Base-by-base conservation (phyloP, 2,888 invertebrate genomes). In the Tipula helvola region DNA sequence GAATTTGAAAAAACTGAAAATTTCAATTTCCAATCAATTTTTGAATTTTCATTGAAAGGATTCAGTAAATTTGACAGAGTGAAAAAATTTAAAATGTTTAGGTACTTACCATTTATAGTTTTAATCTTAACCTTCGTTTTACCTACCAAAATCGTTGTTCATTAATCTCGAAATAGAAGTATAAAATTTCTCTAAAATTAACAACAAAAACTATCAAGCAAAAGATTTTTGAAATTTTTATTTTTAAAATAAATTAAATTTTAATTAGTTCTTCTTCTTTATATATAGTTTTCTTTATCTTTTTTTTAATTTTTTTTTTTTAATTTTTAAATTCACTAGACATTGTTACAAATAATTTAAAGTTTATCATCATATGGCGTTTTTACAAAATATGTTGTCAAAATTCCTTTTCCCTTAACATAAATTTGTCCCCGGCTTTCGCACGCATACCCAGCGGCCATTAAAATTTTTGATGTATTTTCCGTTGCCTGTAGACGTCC, bases 351-450 rank as follows among this genome's bases (percentile, higher is more conserved):
- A 71, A 71, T 71, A 71, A 71, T 84, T 87, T 91, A 91, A 88
- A 91, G 88, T 90, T 93, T 94, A 87, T 94, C 94, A 90, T 95
- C 95, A 90, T 94, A 96, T 86, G 94, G 95, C 86, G 97, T 97
- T 91, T 95, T 96, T n/a, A 97, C 96, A 90, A 97, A 97, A 91
- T 97, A 98, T 0, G 98, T 98, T 83, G 94, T 95, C 87, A 98
- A 92, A 5, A 95, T 96, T 36, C 97, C 97, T 91, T 98, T 98
- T 83, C 99, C 99, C 92, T 99, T 99, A 10, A 99, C 97, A 90
- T 94, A 96, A 3, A 97, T 98, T 0, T 97, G 96, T 0, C 99
- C 99, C 36, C 99, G 94, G 90, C 97, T 97, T 89, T 97, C 96
- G 89, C 98, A 96, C 18, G 95, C 94, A 91, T 97, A 98, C 3